Conservation (phyloP, 2,113 vertebrate species). For the Scartelaos histophorus region DNA sequence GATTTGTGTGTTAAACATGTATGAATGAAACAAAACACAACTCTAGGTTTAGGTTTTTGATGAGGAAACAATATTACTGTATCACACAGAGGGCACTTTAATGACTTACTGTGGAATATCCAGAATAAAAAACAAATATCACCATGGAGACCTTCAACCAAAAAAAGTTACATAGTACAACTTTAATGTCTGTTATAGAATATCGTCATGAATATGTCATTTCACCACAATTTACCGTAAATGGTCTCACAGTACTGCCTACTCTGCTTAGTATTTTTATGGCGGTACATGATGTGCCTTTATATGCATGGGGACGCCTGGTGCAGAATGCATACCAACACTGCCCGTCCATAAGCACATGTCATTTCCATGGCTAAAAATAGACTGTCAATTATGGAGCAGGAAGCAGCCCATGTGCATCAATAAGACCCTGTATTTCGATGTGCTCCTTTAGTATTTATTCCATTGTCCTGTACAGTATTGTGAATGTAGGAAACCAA, state of each 20-base stretch:
- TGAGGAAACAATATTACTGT: too few relatives aligned
- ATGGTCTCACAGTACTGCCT: neutral
- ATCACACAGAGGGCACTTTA: too few relatives aligned
- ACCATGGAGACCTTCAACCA: too few relatives aligned
- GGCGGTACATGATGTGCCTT: neutral
- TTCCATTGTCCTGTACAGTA: neutral
- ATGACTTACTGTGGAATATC: too few relatives aligned
- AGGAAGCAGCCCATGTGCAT: neutral
- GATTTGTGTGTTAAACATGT: too few relatives aligned
- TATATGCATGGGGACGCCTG: neutral
- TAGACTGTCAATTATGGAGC: constrained; percentile 15
- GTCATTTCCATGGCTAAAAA: neutral
- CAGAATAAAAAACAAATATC: too few relatives aligned
- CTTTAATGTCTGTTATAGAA: neutral
- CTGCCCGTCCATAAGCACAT: neutral
- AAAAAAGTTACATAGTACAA: neutral
- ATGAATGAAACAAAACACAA: too few relatives aligned
- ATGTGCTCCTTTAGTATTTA: neutral
- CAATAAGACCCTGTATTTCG: constrained; percentile 2
- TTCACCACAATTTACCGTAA: neutral
- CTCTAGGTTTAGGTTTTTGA: too few relatives aligned
- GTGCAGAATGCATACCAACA: neutral
- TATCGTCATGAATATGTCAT: neutral
- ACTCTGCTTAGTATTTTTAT: neutral
- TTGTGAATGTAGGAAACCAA: neutral